Base-by-base conservation (phyloP, 2,113 vertebrate genomes). In the Cyprinodon brontotheroides region DNA sequence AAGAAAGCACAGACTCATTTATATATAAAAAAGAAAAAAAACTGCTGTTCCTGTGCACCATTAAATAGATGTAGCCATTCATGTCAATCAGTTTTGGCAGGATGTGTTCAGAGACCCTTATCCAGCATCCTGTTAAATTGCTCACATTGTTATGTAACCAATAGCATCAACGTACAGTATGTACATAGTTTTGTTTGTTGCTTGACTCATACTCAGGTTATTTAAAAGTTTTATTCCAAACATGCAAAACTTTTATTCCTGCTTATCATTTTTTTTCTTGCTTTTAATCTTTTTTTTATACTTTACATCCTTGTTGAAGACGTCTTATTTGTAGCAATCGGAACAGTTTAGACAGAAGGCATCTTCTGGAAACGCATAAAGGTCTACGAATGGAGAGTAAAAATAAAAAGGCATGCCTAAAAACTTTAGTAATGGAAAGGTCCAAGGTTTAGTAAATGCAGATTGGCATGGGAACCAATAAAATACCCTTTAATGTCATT, bases 21-120 rank as follows among this genome's bases (percentile, higher is more conserved):
- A 50, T 37, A 48, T 11, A n/a, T 11, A 22, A 65, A 65, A 68
- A 41, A 77, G 75, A 65, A 71, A 70, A 53, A 78, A 70, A 22
- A 53, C 8, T 63, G 57, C 77, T 29, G 39, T 80, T 73, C 62
- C 47, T 17, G 45, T 39, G 45, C 73, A 68, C 39, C 15, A 63
- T 13, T 22, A 69, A 83, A 70, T 70, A 62, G 69, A 5, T 53
- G 69, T 0, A 2, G 36, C 29, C 41, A 72, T 78, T 79, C 68
- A 60, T 43, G 11, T 77, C 62, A 82, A 82, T 75, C 37, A 53
- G 68, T 77, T 76, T 63, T 38, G 63, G 76, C 40, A 45, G 61
- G 50, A 69, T 66, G 72, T 45, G 10, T 62, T 65, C 70, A 65
- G 36, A 70, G 3, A 47, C 61, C 61, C 45, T 10, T 57, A n/a